Evolutionary conservation across 2,797 vertebrate genomes (phyloP).

Genomic region (Columba guinea): DNA sequence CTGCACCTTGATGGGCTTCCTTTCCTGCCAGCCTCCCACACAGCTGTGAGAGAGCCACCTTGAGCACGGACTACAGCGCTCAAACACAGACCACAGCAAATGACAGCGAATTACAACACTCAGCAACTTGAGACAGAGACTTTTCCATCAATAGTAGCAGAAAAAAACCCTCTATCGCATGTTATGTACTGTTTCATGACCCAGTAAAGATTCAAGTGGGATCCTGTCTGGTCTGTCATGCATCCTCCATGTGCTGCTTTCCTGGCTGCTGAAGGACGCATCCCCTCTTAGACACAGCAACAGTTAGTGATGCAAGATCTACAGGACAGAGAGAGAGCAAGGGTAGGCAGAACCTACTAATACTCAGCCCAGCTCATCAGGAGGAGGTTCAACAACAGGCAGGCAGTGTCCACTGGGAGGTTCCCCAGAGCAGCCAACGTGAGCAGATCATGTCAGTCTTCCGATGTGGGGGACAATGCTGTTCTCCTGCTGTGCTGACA

Average conservation of each 20-base stretch:
- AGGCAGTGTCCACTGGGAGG: neutral
- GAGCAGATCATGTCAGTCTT: neutral
- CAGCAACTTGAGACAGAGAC: neutral
- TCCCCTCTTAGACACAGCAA: neutral
- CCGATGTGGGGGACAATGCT: neutral
- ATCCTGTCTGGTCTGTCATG: neutral
- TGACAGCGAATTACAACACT: neutral
- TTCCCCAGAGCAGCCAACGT: neutral
- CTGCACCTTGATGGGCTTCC: neutral
- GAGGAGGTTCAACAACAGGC: neutral
- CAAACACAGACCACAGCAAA: neutral
- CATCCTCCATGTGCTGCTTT: neutral
- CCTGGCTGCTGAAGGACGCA: neutral
- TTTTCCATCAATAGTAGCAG: neutral
- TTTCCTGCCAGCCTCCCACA: neutral
- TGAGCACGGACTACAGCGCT: accelerated
- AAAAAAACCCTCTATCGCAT: neutral
- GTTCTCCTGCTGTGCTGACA: neutral
- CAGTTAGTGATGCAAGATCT: neutral
- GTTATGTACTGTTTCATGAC: neutral
- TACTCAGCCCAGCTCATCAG: neutral
- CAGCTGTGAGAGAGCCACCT: neutral
- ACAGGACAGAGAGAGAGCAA: neutral
- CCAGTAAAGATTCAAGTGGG: neutral
- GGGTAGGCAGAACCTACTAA: neutral